These are phyloP conservation scores for Drosophila macrospina DNA, from an alignment of 2,888 invertebrate species.

Conservation along the genomic window DNA sequence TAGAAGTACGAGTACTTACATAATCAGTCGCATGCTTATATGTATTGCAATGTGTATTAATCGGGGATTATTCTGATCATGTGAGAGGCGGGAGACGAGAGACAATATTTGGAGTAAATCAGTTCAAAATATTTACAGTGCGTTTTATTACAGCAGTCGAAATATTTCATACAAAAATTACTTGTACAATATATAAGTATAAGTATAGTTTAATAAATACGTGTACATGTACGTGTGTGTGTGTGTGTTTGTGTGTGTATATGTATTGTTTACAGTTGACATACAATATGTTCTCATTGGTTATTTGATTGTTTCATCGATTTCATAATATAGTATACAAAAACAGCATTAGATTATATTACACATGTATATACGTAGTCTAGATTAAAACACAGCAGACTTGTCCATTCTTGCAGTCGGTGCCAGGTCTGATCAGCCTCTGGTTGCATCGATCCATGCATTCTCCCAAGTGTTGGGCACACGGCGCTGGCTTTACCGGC, in stretches of 20 bases:
- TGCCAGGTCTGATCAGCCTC: constrained; percentile 78
- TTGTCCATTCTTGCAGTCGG: constrained; percentile 81
- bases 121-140: constrained; percentile 69
- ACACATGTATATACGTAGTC: constrained; percentile 19
- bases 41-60: constrained; percentile 1
- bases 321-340: constrained; percentile 5
- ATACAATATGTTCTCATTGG: constrained; percentile 6
- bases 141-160: constrained; percentile 70
- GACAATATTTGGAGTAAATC: constrained; percentile 14
- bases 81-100: neutral
- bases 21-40: constrained; percentile 42
- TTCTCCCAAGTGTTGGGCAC: constrained; percentile 79
- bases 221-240: constrained; percentile 29
- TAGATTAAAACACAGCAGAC: constrained; percentile 82
- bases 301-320: constrained; percentile 3
- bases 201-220: constrained; percentile 57
- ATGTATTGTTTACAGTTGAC: constrained; percentile 43
- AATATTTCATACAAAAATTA: constrained; percentile 58
- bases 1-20: constrained; percentile 56
- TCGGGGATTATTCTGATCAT: constrained; percentile 12
- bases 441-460: constrained; percentile 80
- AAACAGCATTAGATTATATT: constrained; percentile 14
- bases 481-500: constrained; percentile 83
- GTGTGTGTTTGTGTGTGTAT: constrained; percentile 4
- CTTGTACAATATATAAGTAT: constrained; percentile 69